phyloP scores from a whole-genome alignment of 2,113 vertebrate genomes.

The Nibea coibor region DNA sequence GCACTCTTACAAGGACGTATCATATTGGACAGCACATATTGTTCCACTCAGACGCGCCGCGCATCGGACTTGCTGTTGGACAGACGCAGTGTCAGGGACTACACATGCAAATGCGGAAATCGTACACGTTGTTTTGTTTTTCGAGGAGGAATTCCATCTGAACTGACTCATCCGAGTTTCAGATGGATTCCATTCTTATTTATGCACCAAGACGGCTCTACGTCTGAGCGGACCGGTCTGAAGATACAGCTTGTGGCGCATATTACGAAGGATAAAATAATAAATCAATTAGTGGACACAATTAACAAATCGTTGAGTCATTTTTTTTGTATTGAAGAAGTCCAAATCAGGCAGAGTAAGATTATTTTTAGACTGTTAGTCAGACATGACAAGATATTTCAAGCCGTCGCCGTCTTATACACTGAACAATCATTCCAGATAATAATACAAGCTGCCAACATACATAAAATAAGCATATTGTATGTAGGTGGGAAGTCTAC shows the following conservation, averaged over 20 bases:
- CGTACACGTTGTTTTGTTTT: not conserved
- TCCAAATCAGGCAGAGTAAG: too few species aligned
- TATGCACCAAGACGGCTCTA: not conserved
- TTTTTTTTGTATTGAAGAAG: too few species aligned
- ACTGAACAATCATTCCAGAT: too few species aligned
- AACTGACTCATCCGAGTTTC: conserved; percentile 18
- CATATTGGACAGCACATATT: conserved; percentile 23
- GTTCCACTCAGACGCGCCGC: conserved; percentile 25
- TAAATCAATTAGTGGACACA: not conserved
- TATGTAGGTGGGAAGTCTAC: not conserved
- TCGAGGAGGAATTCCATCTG: conserved; percentile 3
- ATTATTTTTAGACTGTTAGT: not conserved
- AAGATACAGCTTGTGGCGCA: not conserved
- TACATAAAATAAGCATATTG: not conserved
- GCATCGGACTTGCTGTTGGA: not conserved
- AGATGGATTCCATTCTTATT: conserved; percentile 29
- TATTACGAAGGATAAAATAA: not conserved
- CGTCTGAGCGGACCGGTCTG: not conserved
- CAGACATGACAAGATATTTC: not conserved
- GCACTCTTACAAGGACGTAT: conserved; percentile 15
- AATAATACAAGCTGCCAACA: too few species aligned
- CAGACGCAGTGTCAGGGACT: not conserved
- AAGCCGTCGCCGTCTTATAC: not conserved
- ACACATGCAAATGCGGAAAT: conserved; percentile 10
- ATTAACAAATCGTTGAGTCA: not conserved